Evolutionary conservation across 2,113 vertebrate species (phyloP).

Genomic region (Rhipidura dahli): DNA sequence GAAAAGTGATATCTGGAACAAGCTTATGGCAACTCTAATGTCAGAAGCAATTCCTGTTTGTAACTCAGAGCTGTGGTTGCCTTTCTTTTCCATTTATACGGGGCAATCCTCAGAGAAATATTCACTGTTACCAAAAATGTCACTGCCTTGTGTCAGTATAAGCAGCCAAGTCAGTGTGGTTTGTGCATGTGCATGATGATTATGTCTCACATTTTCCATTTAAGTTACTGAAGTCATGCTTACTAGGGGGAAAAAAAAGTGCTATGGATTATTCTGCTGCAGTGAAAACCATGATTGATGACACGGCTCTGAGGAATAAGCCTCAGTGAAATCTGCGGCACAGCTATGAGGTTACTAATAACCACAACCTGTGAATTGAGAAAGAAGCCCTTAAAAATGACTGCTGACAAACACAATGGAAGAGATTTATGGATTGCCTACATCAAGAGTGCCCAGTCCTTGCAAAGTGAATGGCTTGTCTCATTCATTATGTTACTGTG

Average conservation of each 20-base stretch:
- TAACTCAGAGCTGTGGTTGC: background rate
- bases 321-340: constrained; percentile 7
- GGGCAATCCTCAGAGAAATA: background rate
- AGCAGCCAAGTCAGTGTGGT: background rate
- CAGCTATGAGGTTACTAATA: constrained; percentile 18
- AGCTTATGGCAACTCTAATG: background rate
- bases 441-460: background rate
- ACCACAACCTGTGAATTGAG: constrained; percentile 15
- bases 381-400: constrained; percentile 34
- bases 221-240: background rate
- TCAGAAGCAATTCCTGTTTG: background rate
- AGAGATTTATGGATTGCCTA: constrained; percentile 2
- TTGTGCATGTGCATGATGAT: background rate
- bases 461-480: background rate
- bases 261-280: background rate
- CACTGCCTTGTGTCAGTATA: background rate
- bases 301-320: background rate
- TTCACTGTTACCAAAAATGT: background rate
- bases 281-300: constrained; percentile 32
- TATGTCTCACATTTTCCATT: constrained; percentile 20
- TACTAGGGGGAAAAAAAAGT: background rate
- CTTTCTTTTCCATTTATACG: background rate
- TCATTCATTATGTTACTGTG: constrained; percentile 17
- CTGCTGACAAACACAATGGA: constrained; percentile 14
- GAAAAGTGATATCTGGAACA: background rate